These are phyloP conservation scores for Diarsia rubi DNA, from an alignment of 2,888 invertebrate species.

Conservation along the genomic window DNA sequence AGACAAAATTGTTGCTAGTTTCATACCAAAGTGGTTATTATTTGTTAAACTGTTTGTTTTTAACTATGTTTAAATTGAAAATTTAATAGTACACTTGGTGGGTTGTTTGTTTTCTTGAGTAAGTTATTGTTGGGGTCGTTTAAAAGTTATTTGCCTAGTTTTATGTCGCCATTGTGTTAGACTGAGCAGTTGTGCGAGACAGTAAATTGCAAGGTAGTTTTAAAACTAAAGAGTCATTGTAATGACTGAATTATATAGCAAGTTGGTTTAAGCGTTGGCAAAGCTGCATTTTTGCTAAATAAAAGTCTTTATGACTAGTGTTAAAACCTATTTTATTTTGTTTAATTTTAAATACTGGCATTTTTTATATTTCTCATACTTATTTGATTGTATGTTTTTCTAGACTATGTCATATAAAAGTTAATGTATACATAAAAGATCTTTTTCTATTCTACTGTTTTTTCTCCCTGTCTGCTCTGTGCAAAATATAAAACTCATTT, in stretches of 20 bases:
- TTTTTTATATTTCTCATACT: too few relatives aligned
- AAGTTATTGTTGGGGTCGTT: constrained; percentile 28
- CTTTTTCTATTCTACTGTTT: too few relatives aligned
- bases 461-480: too few relatives aligned
- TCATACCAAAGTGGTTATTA: constrained; percentile 33
- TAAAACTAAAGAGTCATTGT: background rate
- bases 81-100: background rate
- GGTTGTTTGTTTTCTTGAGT: constrained; percentile 35
- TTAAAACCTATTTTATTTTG: too few relatives aligned
- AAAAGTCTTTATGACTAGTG: too few relatives aligned
- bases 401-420: too few relatives aligned
- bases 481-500: too few relatives aligned
- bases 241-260: background rate
- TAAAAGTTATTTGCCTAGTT: constrained; percentile 14
- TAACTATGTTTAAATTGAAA: constrained; percentile 29
- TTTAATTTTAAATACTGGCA: too few relatives aligned
- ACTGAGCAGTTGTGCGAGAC: background rate
- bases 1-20: constrained; percentile 15
- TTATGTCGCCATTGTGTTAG: background rate
- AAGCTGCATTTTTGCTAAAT: background rate
- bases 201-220: background rate
- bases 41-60: constrained; percentile 35
- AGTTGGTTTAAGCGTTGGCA: background rate
- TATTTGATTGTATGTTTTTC: too few relatives aligned
- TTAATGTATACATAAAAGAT: too few relatives aligned